Base-by-base conservation (phyloP, 2,113 vertebrate species). In the Rhombomys opimus region DNA sequence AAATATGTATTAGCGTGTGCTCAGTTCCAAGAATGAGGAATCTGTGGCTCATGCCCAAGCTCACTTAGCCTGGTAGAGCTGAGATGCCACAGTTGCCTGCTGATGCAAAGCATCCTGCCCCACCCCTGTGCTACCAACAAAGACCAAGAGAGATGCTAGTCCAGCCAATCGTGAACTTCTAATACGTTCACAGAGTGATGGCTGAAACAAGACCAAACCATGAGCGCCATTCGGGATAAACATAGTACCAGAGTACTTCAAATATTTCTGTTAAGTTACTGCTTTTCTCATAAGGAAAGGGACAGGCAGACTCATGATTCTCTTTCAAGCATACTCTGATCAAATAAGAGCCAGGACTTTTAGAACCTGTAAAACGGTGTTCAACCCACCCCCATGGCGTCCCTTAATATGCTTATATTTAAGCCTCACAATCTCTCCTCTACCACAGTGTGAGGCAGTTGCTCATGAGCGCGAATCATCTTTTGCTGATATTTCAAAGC, bases 41-140 rank as follows among this genome's bases (percentile, higher is more conserved):
- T 59, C 7, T 54, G 10, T 38, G n/a, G 18, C 13, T 72, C 7
- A 32, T 50, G 17, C 67, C 41, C 18, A 73, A 27, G 27, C 22
- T 93, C 59, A 77, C 23, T 35, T 9, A 22, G 7, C 57, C n/a
- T 61, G 12, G 22, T 4, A 76, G 20, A 89, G 38, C 15, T 46
- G 32, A 82, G 38, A 76, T 41, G 41, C 18, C 38, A 57, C 14
- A 57, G 2, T 38, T 59, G 10, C 8, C 72, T 13, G 46, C 15
- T 52, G 54, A 35, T 18, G 2, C 30, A 1, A 2, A 76, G 46
- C 85, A 7, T 41, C 6, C 4, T 30, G 0, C 2, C 11, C 25
- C 7, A 22, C 27, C 61, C 77, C 46, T 87, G 41, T 91, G 5
- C 54, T 84, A 0, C 23, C 27, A 25, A 72, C 8, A 8, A 72